These are phyloP conservation scores for Anseranas semipalmata DNA, from an alignment of 2,113 vertebrate genomes.

Conservation along the genomic window DNA sequence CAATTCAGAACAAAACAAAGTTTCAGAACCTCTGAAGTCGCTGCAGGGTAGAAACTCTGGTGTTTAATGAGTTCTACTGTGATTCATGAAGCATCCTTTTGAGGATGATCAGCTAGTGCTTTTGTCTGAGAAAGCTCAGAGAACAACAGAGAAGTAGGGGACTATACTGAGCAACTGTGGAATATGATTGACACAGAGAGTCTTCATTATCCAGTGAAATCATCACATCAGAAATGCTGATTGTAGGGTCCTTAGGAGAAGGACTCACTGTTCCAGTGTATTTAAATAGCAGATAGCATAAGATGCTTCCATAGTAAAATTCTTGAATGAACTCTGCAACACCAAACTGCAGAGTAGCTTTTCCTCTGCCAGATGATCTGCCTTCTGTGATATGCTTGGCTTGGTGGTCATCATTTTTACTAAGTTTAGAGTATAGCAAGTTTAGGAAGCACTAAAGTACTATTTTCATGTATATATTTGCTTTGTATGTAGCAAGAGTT, in stretches of 20 bases:
- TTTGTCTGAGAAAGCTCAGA: neutral
- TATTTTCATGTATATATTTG: neutral
- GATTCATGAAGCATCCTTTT: neutral
- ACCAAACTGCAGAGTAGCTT: neutral
- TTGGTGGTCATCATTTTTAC: neutral
- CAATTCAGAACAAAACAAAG: neutral
- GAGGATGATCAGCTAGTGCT: neutral
- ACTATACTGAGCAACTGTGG: neutral
- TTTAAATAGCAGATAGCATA: neutral
- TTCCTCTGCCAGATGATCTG: neutral
- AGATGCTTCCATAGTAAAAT: neutral
- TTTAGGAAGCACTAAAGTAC: neutral
- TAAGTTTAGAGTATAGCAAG: neutral
- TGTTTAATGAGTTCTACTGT: neutral
- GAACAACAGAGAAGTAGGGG: neutral
- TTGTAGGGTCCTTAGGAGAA: neutral
- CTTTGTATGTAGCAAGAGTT: neutral
- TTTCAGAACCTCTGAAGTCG: neutral
- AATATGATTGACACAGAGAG: neutral
- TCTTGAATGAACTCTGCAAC: neutral
- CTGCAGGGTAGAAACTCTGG: neutral
- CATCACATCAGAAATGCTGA: neutral
- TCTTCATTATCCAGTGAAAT: neutral
- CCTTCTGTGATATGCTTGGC: neutral
- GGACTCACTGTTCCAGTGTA: neutral